A percentile compares a stretch with the other conserved stretches of the same genome.
Conservation (phyloP, 2,888 invertebrate genomes). For the Amphipyra tragopoginis region DNA sequence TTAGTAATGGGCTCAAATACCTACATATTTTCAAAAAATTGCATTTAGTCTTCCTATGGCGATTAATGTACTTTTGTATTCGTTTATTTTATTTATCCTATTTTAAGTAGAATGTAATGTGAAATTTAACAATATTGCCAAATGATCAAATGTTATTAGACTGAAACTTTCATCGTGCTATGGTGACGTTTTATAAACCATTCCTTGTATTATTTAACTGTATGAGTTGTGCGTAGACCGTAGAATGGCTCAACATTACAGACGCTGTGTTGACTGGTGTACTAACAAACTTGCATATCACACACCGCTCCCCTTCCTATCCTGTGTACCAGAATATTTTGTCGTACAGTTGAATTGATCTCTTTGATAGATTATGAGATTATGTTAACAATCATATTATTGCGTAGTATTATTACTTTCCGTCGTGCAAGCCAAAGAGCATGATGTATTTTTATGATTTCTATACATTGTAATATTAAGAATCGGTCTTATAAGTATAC, state of each 20-base stretch:
- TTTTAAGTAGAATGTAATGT: conserved; percentile 66
- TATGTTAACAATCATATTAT: conserved; percentile 73
- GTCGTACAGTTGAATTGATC: conserved; percentile 84
- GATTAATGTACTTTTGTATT: conserved; percentile 73
- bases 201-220: conserved; percentile 63
- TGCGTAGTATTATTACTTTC: conserved; percentile 78
- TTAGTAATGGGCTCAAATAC: conserved; percentile 75
- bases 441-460: conserved; percentile 89
- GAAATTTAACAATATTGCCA: conserved; percentile 87
- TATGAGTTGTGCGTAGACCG: conserved; percentile 50
- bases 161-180: conserved; percentile 80
- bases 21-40: conserved; percentile 68
- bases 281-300: conserved; percentile 83
- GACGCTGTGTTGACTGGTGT: conserved; percentile 60
- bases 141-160: conserved; percentile 89
- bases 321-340: conserved; percentile 62
- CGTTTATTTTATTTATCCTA: conserved; percentile 75
- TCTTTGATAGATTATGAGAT: conserved; percentile 83
- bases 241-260: conserved; percentile 72
- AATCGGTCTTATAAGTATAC: conserved; percentile 84
- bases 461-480: conserved; percentile 84
- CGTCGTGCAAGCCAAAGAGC: conserved; percentile 90
- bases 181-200: conserved; percentile 66
- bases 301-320: conserved; percentile 68
- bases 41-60: conserved; percentile 87